Evolutionary conservation across 2,797 vertebrate species (phyloP).

Genomic region (Pseudochromis fuscus): DNA sequence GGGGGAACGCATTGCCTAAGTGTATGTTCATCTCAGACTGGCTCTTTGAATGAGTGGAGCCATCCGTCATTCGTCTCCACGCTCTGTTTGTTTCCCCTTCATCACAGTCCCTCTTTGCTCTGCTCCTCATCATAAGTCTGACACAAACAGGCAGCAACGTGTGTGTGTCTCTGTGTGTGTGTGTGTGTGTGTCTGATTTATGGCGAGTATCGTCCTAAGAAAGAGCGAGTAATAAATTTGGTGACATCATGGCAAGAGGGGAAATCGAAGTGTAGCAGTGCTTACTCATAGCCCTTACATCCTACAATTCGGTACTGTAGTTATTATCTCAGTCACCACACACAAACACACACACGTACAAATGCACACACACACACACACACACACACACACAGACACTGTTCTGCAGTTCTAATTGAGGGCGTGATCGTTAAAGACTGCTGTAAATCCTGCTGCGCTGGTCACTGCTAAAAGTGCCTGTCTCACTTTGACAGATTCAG

Average conservation of each 20-base stretch:
- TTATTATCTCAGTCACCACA: constrained; percentile 50
- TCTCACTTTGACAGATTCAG: constrained; percentile 82
- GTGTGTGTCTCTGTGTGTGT: constrained; percentile 41
- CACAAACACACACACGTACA: constrained; percentile 18
- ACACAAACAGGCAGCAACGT: constrained; percentile 46
- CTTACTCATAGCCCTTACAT: constrained; percentile 74
- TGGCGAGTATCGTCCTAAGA: constrained; percentile 67
- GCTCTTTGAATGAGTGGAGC: constrained; percentile 63
- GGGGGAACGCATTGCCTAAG: constrained; percentile 33
- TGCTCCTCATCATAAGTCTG: constrained; percentile 62
- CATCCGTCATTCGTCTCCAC: constrained; percentile 73
- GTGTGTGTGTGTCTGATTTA: constrained; percentile 73
- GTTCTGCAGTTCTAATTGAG: constrained; percentile 82
- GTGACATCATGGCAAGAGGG: constrained; percentile 80
- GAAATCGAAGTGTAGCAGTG: constrained; percentile 78
- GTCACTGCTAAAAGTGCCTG: constrained; percentile 76
- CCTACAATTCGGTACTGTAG: constrained; percentile 39
- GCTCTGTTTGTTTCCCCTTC: constrained; percentile 72
- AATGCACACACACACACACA: constrained; percentile 5
- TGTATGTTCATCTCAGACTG: constrained; percentile 63
- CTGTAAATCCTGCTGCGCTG: constrained; percentile 78
- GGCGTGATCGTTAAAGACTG: constrained; percentile 58
- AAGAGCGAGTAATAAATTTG: constrained; percentile 76
- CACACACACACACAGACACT: constrained; percentile 36
- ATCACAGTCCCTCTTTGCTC: constrained; percentile 56